Conservation (phyloP, 2,797 vertebrate genomes). For the Natrix natrix region DNA sequence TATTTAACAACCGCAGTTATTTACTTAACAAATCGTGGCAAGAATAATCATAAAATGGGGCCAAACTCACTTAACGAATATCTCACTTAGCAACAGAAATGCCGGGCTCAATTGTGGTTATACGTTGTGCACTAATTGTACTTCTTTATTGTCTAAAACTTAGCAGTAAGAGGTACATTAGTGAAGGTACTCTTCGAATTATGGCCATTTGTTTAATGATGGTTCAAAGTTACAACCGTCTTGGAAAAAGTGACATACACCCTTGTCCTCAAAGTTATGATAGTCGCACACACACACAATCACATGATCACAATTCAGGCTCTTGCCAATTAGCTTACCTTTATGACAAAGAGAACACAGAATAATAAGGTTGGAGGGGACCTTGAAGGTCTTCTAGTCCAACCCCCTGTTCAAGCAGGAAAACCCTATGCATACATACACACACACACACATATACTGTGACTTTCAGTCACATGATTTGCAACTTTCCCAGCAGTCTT, state of each 20-base stretch:
- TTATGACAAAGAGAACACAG: background rate
- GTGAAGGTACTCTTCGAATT: background rate
- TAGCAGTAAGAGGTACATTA: background rate
- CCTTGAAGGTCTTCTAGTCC: no score
- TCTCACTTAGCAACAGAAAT: background rate
- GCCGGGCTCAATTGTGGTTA: background rate
- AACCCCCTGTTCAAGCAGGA: no score
- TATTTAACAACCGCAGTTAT: background rate
- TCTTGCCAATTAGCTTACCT: background rate
- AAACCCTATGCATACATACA: no score
- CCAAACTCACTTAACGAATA: background rate
- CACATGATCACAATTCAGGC: background rate
- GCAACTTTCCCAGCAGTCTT: no score
- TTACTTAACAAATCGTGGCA: background rate
- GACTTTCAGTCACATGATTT: no score
- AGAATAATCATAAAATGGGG: background rate
- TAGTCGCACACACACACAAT: background rate
- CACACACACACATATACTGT: no score
- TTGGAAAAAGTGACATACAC: background rate
- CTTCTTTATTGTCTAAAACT: background rate
- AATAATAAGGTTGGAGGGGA: no score
- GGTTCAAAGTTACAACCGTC: background rate
- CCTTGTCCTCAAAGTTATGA: background rate
- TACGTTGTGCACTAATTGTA: background rate
- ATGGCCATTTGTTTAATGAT: background rate